phyloP scores from a whole-genome alignment of 2,888 invertebrate species.

The Galerucella pusilla region DNA sequence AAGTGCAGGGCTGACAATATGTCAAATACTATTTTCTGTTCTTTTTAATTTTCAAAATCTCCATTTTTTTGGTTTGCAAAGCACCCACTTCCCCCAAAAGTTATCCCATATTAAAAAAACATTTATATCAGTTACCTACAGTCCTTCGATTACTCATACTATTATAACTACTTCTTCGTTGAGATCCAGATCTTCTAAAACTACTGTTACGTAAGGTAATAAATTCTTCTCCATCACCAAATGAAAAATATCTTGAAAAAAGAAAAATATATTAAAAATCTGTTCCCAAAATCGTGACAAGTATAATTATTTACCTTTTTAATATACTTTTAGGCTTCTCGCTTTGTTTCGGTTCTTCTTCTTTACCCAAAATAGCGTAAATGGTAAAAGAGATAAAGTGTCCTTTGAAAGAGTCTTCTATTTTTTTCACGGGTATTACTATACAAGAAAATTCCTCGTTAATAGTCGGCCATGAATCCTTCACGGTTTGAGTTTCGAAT shows the following conservation, averaged over 20 bases:
- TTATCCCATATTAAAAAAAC: too few species aligned
- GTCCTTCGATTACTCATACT: conserved; percentile 73
- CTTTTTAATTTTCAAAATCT: too few species aligned
- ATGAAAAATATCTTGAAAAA: conserved; percentile 50
- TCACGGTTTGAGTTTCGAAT: conserved; percentile 78
- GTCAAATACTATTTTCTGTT: too few species aligned
- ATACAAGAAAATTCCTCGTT: conserved; percentile 83
- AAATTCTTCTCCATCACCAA: conserved; percentile 64
- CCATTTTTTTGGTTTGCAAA: too few species aligned
- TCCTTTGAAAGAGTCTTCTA: conserved; percentile 72
- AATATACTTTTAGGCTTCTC: conserved; percentile 43
- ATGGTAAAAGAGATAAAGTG: conserved; percentile 77
- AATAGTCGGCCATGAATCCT: conserved; percentile 83
- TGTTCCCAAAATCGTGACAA: conserved; percentile 52
- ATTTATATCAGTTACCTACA: conserved; percentile 60
- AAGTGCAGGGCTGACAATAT: too few species aligned
- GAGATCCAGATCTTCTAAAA: conserved; percentile 44
- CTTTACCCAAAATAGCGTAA: conserved; percentile 75
- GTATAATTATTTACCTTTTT: conserved; percentile 35
- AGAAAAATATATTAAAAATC: background rate
- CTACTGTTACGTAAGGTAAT: conserved; percentile 36
- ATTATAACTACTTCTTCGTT: conserved; percentile 63
- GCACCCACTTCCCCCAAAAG: too few species aligned
- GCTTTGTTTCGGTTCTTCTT: conserved; percentile 60
- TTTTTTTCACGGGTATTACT: conserved; percentile 66